Evolutionary conservation across 2,888 invertebrate species (phyloP).

Genomic region (Eupithecia pulchellata): DNA sequence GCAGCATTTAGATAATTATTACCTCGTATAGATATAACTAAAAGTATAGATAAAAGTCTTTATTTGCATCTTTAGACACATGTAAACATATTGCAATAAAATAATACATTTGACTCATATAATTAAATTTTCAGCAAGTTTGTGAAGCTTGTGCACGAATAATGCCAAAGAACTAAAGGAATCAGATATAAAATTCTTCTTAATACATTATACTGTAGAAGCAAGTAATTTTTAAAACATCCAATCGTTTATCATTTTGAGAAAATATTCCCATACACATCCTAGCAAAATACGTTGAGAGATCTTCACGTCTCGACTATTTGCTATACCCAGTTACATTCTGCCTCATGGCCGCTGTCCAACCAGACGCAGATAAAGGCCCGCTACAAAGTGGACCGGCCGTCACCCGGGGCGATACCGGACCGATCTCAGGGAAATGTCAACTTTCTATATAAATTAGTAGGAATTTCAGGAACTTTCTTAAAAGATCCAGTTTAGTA

Average conservation of each 20-base stretch:
- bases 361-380: conserved; percentile 68
- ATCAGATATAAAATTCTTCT: background rate
- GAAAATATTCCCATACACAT: background rate
- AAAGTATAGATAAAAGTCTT: too few species aligned
- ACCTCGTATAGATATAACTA: too few species aligned
- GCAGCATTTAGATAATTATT: too few species aligned
- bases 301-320: background rate
- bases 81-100: too few species aligned
- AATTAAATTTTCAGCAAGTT: too few species aligned
- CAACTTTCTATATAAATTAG: conserved; percentile 35
- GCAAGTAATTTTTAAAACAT: background rate
- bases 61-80: too few species aligned
- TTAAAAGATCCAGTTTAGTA: background rate
- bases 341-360: conserved; percentile 46
- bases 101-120: too few species aligned
- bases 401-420: conserved; percentile 74
- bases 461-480: background rate
- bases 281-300: background rate
- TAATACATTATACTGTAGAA: too few species aligned
- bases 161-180: background rate
- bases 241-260: background rate
- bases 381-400: conserved; percentile 77
- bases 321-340: conserved; percentile 48
- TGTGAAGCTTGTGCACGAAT: too few species aligned
- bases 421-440: conserved; percentile 63